A percentile compares a stretch with the other conserved stretches of the same genome.
phyloP scores from a whole-genome alignment of 2,888 invertebrate genomes.

The Xylota segnis region DNA sequence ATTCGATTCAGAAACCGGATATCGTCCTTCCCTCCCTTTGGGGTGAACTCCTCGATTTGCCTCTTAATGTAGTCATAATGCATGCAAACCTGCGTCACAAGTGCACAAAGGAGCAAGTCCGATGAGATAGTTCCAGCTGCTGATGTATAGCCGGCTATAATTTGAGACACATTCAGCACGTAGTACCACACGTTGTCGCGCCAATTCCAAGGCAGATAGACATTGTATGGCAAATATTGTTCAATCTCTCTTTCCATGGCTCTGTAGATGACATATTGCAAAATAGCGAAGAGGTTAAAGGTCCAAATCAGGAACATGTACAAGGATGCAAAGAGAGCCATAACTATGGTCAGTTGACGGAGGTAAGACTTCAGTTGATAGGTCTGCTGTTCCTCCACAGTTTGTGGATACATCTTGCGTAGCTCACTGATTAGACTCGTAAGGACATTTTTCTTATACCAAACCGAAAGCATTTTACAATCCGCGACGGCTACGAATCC shows the following conservation, averaged over 20 bases:
- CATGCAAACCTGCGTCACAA: slow-evolving; percentile 82
- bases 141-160: slow-evolving; percentile 79
- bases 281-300: slow-evolving; percentile 80
- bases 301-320: slow-evolving; percentile 80
- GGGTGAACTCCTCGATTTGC: slow-evolving; percentile 76
- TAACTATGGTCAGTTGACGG: slow-evolving; percentile 75
- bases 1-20: slow-evolving; percentile 74
- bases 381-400: slow-evolving; percentile 63
- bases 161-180: slow-evolving; percentile 79
- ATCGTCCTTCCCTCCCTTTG: slow-evolving; percentile 72
- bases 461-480: slow-evolving; percentile 80
- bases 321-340: slow-evolving; percentile 79
- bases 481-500: slow-evolving; percentile 80
- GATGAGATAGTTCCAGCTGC: slow-evolving; percentile 80
- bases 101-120: slow-evolving; percentile 81
- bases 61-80: slow-evolving; percentile 80
- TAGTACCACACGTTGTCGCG: slow-evolving; percentile 79
- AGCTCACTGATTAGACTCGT: slow-evolving; percentile 78
- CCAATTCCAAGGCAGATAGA: slow-evolving; percentile 81
- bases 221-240: slow-evolving; percentile 79
- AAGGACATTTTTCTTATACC: slow-evolving; percentile 77
- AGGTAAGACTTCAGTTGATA: slow-evolving; percentile 72
- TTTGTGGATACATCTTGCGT: slow-evolving; percentile 78
- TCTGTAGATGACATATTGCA: slow-evolving; percentile 79
- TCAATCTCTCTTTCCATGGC: slow-evolving; percentile 74